Evolutionary conservation across 2,113 vertebrate genomes (phyloP).

Genomic region (Macrotis lagotis): DNA sequence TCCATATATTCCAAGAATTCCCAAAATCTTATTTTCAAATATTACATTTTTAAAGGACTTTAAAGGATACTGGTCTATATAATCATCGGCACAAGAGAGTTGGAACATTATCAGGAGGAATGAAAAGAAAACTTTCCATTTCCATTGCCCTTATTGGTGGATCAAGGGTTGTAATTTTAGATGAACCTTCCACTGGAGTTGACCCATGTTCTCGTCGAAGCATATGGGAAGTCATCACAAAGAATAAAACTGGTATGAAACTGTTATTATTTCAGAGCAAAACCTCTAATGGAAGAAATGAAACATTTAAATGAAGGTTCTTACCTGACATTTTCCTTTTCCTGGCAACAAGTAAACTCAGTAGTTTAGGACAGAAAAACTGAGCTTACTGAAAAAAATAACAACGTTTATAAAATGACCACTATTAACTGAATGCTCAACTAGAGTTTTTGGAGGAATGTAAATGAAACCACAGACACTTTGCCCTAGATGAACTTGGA

Average conservation of each 20-base stretch:
- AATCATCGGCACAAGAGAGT: constrained; percentile 94
- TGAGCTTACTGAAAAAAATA: background rate
- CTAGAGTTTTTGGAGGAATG: constrained; percentile 17
- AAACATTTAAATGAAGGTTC: background rate
- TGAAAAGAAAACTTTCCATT: constrained; percentile 98
- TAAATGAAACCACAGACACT: constrained; percentile 34
- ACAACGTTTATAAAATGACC: background rate
- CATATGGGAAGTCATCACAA: constrained; percentile 98
- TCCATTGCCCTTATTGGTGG: constrained; percentile 97
- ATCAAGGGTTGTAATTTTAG: constrained; percentile 94
- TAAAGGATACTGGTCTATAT: constrained; percentile 94
- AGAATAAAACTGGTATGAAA: constrained; percentile 91
- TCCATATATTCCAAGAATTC: background rate
- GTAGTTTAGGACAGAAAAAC: background rate
- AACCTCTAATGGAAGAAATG: background rate
- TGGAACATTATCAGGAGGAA: constrained; percentile 93
- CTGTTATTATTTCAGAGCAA: background rate
- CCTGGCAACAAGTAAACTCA: background rate
- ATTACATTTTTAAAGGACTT: constrained; percentile 84
- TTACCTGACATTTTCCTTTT: background rate
- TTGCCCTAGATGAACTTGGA: constrained; percentile 54
- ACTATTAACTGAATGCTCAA: constrained; percentile 16
- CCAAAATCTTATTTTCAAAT: constrained; percentile 16
- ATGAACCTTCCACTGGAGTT: constrained; percentile 97
- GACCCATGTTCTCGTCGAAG: constrained; percentile 96